Evolutionary conservation across 2,113 vertebrate genomes (phyloP), one percentile per base, ranked within the genome.

Genomic region (Ranitomeya variabilis): DNA sequence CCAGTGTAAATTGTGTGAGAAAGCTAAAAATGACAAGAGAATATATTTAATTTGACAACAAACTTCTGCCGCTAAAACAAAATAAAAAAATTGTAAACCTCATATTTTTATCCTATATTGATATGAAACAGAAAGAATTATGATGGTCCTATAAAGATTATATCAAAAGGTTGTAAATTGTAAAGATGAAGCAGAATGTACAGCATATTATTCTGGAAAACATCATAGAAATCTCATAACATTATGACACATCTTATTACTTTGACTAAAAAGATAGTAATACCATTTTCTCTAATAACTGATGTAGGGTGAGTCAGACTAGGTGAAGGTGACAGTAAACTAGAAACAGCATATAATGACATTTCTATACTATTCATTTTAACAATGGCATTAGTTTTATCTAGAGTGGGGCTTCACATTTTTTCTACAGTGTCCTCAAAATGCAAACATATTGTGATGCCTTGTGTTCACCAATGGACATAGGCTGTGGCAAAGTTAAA

Each of bases 1-100:
- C 83, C 26, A 85, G 83, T 55, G 67, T 71, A 85, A 71, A 85
- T 73, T 26, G 83, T 73, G 83, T 57, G 82, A 85, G 31, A 85
- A 54, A 8, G 10, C 21, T 71, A 84, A 21, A 69, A n/a, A 11
- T 84, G 67, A 69, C 66, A 85, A 57, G 66, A 55, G 23, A 26
- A 85, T 23, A 57, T 8, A 85, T 85, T 54, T 57, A 54, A 14
- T 31, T 85, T 55, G 66, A 73, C 83, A 73, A 85, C 64, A 19
- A 81, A 37, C 7, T 14, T 19, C 13, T 18, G 4, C n/a, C 16
- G 8, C 57, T 62, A 62, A 81, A 23, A 21, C 37, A 1, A 4
- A 37, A 51, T 2, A 12, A 18, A 62, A 26, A 52, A 37, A 51
- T 10, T 10, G 37, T 0, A 76, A 18, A 16, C 11, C 14, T 2